These are phyloP conservation scores for Antheraea assamensis DNA, from an alignment of 2,888 invertebrate genomes.

Conservation along the genomic window DNA sequence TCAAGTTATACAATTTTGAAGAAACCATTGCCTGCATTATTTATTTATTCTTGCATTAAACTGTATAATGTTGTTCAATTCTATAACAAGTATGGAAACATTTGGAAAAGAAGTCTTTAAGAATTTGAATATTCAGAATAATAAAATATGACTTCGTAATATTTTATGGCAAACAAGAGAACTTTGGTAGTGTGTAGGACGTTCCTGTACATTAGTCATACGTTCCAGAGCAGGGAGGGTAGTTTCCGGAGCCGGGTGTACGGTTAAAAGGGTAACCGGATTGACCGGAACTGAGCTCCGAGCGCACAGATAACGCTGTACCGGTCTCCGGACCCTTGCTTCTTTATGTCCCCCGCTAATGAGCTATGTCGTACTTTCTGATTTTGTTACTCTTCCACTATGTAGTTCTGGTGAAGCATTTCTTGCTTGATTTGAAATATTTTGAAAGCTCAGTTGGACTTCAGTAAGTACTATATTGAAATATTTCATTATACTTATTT, in stretches of 20 bases:
- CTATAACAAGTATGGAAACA: neutral
- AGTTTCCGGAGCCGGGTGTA: slow-evolving; percentile 7
- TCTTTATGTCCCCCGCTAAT: slow-evolving; percentile 9
- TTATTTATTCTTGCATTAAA: neutral
- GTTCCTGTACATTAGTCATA: slow-evolving; percentile 1
- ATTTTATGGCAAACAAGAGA: neutral
- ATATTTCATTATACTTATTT: no score
- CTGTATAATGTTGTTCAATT: neutral
- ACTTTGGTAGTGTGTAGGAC: neutral
- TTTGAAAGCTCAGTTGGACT: no score
- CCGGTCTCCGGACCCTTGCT: neutral
- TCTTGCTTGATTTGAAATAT: neutral
- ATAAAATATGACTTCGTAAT: neutral
- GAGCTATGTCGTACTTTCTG: neutral
- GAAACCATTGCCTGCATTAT: no score
- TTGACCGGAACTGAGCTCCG: neutral
- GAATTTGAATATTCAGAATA: neutral
- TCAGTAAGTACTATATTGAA: no score
- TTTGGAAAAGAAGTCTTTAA: neutral
- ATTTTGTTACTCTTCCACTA: neutral
- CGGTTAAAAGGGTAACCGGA: slow-evolving; percentile 9
- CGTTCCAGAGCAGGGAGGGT: neutral
- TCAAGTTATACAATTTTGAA: no score
- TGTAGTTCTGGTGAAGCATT: neutral
- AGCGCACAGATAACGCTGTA: slow-evolving; percentile 3